A percentile compares a stretch with the other conserved stretches of the same genome.
Conservation (phyloP, 2,888 invertebrate species). For the Molorchus minor region DNA sequence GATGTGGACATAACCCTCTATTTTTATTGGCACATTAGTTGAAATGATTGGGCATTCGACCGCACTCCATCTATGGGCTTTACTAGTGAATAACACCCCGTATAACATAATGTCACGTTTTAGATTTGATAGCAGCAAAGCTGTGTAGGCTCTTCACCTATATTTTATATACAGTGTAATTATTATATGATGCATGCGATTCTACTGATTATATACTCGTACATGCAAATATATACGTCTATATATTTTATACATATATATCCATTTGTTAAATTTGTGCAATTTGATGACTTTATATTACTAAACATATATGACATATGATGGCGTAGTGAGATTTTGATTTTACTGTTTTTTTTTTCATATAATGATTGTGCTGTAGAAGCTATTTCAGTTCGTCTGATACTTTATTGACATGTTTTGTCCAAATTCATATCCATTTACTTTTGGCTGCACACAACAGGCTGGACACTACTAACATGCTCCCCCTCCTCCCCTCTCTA, state of each 20-base stretch:
- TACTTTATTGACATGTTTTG: slow-evolving; percentile 56
- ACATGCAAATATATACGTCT: slow-evolving; percentile 14
- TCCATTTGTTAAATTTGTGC: slow-evolving; percentile 52
- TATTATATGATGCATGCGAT: slow-evolving; percentile 57
- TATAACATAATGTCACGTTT: slow-evolving; percentile 43
- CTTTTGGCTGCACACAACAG: slow-evolving; percentile 35
- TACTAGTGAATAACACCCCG: slow-evolving; percentile 53
- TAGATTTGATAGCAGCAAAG: slow-evolving; percentile 60
- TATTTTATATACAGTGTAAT: slow-evolving; percentile 53
- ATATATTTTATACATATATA: slow-evolving; percentile 34
- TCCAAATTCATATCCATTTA: slow-evolving; percentile 58
- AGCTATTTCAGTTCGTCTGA: slow-evolving; percentile 55
- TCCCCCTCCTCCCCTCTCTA: too few species aligned
- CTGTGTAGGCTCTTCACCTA: slow-evolving; percentile 54
- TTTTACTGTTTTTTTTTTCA: slow-evolving; percentile 46
- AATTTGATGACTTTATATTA: slow-evolving; percentile 57
- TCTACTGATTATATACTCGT: slow-evolving; percentile 24
- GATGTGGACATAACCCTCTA: slow-evolving; percentile 23
- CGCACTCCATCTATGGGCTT: slow-evolving; percentile 55
- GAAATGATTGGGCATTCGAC: slow-evolving; percentile 28
- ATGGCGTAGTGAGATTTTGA: slow-evolving; percentile 57
- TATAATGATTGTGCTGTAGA: slow-evolving; percentile 61
- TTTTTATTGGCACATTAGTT: slow-evolving; percentile 34
- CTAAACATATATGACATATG: slow-evolving; percentile 55
- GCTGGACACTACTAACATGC: slow-evolving; percentile 31